phyloP scores from a whole-genome alignment of 2,113 vertebrate species.

The Daubentonia madagascariensis region DNA sequence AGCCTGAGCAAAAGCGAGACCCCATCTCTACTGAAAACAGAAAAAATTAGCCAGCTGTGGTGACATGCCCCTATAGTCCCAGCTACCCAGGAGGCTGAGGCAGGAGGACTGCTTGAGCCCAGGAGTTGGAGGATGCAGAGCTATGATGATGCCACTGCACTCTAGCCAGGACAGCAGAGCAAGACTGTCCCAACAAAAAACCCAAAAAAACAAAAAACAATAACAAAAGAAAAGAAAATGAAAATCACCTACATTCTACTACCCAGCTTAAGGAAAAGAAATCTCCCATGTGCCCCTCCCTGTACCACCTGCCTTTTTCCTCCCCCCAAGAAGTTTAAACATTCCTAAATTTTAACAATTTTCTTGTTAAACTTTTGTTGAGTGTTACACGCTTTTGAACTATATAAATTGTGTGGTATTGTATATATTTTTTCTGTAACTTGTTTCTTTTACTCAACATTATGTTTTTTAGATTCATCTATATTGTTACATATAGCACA shows the following conservation, averaged over 20 bases:
- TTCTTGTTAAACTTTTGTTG: background rate
- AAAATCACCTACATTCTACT: background rate
- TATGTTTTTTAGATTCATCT: background rate
- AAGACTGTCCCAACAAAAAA: no score
- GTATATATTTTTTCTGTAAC: background rate
- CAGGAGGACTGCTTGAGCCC: no score
- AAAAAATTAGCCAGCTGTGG: no score
- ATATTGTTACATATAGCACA: background rate
- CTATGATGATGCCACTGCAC: no score
- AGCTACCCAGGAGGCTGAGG: no score
- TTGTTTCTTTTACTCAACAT: background rate
- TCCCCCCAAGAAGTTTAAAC: background rate
- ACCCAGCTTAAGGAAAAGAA: background rate
- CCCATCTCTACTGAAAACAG: no score
- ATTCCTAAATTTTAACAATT: conserved; percentile 7
- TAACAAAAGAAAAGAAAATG: background rate
- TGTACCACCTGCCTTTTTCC: background rate
- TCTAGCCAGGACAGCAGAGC: no score
- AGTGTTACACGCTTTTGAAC: background rate
- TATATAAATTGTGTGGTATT: background rate
- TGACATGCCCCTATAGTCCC: no score
- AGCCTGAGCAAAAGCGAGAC: no score
- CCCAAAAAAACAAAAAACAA: no score
- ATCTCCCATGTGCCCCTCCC: background rate
- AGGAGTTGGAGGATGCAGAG: no score